Conservation (phyloP, 2,113 vertebrate species). For the Sisor rabdophorus region DNA sequence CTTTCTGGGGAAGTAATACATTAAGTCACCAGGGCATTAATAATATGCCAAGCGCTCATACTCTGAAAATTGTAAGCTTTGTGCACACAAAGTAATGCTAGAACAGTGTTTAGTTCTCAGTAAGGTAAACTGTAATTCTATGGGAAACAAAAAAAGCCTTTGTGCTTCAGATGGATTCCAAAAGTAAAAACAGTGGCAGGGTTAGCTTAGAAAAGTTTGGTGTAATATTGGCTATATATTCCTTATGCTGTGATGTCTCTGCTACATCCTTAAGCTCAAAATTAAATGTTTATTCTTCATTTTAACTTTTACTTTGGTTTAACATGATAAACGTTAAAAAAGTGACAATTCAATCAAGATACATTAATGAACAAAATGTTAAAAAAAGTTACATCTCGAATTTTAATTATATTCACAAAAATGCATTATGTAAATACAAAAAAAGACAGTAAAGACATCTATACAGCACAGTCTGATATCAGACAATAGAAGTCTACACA, state of each 20-base stretch:
- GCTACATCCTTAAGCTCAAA: neutral
- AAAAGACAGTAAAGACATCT: neutral
- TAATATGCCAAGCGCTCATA: no score
- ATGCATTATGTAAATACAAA: neutral
- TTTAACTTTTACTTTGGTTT: neutral
- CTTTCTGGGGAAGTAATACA: no score
- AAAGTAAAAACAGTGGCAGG: no score
- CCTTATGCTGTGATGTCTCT: neutral
- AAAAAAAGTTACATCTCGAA: neutral
- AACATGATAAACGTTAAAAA: neutral
- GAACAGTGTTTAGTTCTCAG: no score
- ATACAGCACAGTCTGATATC: slow-evolving; percentile 5
- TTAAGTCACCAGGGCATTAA: no score
- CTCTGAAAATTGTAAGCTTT: no score
- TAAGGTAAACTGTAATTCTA: no score
- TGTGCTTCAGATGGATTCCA: no score
- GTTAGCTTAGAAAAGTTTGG: no score
- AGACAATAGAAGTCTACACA: neutral
- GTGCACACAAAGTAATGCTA: no score
- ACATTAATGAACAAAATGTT: neutral
- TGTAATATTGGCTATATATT: no score
- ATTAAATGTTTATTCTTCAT: neutral
- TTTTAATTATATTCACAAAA: slow-evolving; percentile 26
- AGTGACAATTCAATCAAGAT: neutral
- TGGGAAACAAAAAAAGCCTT: no score